phyloP scores from a whole-genome alignment of 2,797 vertebrate species.

The Sciaenops ocellatus region DNA sequence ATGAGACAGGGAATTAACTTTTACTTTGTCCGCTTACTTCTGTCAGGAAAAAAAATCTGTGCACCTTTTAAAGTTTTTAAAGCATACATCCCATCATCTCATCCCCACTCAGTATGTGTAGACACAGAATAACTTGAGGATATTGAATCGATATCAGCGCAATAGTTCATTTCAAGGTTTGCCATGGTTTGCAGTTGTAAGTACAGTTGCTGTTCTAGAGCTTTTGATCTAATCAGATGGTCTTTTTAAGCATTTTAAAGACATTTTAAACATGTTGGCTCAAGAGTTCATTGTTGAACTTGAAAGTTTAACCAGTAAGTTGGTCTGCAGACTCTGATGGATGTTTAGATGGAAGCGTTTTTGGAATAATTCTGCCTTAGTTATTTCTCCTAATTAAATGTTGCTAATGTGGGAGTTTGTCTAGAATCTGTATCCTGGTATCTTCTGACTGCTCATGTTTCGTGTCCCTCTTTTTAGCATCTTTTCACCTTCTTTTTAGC shows the following conservation, averaged over 20 bases:
- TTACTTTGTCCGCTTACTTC: conserved; percentile 33
- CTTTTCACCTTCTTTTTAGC: background rate
- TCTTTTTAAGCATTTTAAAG: background rate
- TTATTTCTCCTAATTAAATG: too few relatives aligned
- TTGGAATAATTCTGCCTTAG: too few relatives aligned
- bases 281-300: too few relatives aligned
- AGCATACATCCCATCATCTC: background rate
- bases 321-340: too few relatives aligned
- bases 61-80: background rate
- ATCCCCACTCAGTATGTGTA: background rate
- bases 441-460: background rate
- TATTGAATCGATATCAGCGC: background rate
- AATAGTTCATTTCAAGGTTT: background rate
- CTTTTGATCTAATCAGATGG: background rate
- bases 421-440: too few relatives aligned
- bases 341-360: too few relatives aligned
- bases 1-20: conserved; percentile 39
- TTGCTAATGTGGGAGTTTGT: too few relatives aligned
- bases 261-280: too few relatives aligned
- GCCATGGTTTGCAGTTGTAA: background rate
- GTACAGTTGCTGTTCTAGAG: background rate
- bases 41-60: background rate
- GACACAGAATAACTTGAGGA: background rate
- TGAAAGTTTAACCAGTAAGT: too few relatives aligned
- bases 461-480: background rate